phyloP scores from a whole-genome alignment of 2,888 invertebrate genomes.

The Aphrophora alni region DNA sequence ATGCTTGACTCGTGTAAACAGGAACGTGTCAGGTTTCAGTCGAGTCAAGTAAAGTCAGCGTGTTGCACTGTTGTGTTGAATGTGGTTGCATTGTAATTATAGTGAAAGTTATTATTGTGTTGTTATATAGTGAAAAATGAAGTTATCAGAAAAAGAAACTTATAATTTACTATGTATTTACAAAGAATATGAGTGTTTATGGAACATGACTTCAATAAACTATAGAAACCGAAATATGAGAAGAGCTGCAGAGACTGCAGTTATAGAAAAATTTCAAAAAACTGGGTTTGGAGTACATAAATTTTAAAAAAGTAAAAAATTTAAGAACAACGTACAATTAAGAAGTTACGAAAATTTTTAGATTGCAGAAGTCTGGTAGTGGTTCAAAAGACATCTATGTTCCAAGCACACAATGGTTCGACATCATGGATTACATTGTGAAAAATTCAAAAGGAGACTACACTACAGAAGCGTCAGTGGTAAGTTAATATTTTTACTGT shows the following conservation, averaged over 20 bases:
- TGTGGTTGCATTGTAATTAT: too few relatives aligned
- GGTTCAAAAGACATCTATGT: constrained; percentile 34
- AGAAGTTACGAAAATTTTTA: constrained; percentile 60
- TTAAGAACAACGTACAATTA: constrained; percentile 61
- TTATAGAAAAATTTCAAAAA: too few relatives aligned
- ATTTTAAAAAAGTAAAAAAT: constrained; percentile 62
- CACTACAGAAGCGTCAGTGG: neutral
- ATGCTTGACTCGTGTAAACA: too few relatives aligned
- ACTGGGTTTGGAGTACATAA: too few relatives aligned
- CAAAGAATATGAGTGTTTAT: constrained; percentile 61
- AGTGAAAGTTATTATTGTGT: too few relatives aligned
- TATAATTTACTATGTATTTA: constrained; percentile 62
- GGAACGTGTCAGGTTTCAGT: too few relatives aligned
- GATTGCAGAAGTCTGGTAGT: constrained; percentile 28
- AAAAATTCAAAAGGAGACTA: constrained; percentile 32
- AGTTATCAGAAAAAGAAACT: constrained; percentile 61
- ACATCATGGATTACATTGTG: constrained; percentile 34
- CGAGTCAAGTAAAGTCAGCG: too few relatives aligned
- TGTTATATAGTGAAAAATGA: constrained; percentile 43
- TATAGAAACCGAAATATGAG: constrained; percentile 59
- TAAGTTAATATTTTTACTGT: constrained; percentile 21
- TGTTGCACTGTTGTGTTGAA: too few relatives aligned
- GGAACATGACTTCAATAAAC: constrained; percentile 59
- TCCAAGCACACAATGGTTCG: constrained; percentile 37
- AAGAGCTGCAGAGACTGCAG: constrained; percentile 65